A percentile compares a stretch with the other conserved stretches of the same genome.
These are phyloP conservation scores for Gymnarchus niloticus DNA, from an alignment of 2,113 vertebrate species.

Conservation along the genomic window DNA sequence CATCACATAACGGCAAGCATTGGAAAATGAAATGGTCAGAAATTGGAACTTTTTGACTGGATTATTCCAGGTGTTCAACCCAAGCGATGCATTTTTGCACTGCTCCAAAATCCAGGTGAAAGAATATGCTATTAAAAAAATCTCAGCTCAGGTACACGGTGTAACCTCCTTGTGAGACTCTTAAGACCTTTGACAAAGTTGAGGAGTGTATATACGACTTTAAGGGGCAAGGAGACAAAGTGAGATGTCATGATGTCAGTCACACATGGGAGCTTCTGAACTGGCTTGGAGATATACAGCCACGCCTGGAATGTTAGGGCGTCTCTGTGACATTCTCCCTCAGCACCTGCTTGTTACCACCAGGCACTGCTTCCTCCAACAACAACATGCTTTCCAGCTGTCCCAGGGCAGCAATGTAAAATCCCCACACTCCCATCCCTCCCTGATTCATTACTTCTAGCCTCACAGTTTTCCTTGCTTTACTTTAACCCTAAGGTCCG, in stretches of 20 bases:
- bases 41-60: background rate
- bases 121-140: background rate
- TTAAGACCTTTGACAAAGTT: background rate
- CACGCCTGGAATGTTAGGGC: background rate
- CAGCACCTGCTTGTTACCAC: constrained; percentile 27
- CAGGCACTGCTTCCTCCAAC: accelerated
- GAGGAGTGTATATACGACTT: background rate
- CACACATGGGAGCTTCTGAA: background rate
- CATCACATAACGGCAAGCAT: background rate
- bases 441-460: background rate
- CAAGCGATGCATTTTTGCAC: background rate
- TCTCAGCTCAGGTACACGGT: background rate
- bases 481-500: background rate
- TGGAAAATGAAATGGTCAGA: background rate
- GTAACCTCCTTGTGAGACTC: background rate
- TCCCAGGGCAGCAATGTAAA: background rate
- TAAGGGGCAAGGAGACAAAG: background rate
- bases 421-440: background rate
- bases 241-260: background rate
- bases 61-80: background rate
- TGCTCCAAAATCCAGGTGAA: background rate
- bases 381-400: background rate
- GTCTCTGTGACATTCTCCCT: background rate
- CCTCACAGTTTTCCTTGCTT: background rate
- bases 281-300: background rate